A percentile compares a stretch with the other conserved stretches of the same genome.
These are phyloP conservation scores for Sebastes goodei DNA, from an alignment of 2,797 vertebrate species.

Conservation along the genomic window DNA sequence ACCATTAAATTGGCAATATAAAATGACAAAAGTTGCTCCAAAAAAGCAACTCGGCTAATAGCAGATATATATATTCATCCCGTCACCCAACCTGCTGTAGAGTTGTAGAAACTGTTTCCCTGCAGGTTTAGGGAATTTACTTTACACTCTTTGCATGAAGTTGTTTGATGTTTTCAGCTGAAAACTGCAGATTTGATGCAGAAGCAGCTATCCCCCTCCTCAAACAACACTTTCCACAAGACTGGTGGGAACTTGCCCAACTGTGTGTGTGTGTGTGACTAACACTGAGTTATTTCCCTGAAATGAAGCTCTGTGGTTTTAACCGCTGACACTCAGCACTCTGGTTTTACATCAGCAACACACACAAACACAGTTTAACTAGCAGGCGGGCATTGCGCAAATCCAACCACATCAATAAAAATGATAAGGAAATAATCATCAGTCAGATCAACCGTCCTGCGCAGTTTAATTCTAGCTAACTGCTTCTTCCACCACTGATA, in stretches of 20 bases:
- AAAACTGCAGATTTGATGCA: background rate
- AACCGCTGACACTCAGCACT: slow-evolving; percentile 41
- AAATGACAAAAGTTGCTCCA: too few species aligned
- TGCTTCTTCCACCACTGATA: background rate
- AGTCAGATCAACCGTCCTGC: background rate
- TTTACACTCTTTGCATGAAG: background rate
- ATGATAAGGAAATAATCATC: background rate
- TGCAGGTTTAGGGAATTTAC: background rate
- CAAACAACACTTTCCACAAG: slow-evolving; percentile 28
- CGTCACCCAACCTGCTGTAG: too few species aligned
- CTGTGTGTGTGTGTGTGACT: slow-evolving; percentile 5
- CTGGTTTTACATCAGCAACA: slow-evolving; percentile 53
- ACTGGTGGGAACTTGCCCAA: slow-evolving; percentile 19
- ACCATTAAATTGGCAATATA: too few species aligned
- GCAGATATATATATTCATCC: too few species aligned
- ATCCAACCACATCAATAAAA: background rate
- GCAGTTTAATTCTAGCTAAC: background rate
- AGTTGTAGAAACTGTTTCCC: background rate
- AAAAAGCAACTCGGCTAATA: too few species aligned
- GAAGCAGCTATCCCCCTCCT: background rate
- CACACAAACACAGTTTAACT: background rate
- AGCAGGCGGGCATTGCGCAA: background rate
- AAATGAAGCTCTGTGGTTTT: slow-evolving; percentile 74
- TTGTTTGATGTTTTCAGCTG: background rate
- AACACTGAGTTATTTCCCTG: slow-evolving; percentile 58